Base-by-base conservation (phyloP, 2,113 vertebrate species). In the Oryzias javanicus region DNA sequence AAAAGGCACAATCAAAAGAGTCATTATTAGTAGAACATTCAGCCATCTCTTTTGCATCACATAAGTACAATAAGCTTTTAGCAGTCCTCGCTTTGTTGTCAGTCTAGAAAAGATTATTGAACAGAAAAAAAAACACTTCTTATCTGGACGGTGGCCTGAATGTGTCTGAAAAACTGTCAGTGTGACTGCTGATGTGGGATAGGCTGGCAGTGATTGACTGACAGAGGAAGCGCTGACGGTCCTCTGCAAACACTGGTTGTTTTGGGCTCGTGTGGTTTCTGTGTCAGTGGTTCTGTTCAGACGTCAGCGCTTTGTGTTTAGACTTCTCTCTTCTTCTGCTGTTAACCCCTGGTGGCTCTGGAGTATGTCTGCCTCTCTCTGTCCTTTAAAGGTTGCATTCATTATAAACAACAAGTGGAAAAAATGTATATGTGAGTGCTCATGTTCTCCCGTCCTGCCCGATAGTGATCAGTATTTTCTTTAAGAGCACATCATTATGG, bases 371-470 rank as follows among this genome's bases (percentile, higher is more conserved):
- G 51, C 76, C 67, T 54, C 58, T 74, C 58, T 72, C 69, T 84
- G 65, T 69, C 89, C 91, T 92, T 91, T 91, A 91, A 91, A 89
- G 89, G 89, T 85, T 78, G 67, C 53, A 59, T 62, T 82, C 70
- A 76, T 66, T 67, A 50, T 71, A 71, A 74, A 69, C 57, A 59
- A 77, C 41, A 6, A 2, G 49, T 27, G 49, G 55, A 68, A 73
- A 14, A 79, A 65, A 64, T 41, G 46, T 46, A 57, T 66, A 67
- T 15, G 74, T 63, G 61, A 80, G 70, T 57, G 49, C 65, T 7
- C 25, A 42, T 74, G 74, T 82, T 86, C 82, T 78, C 83, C 47
- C 71, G 71, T 61, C 14, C 16, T 64, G 42, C 55, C 69, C 24
- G 49, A 73, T 75, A 52, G 68, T 62, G 46, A 80, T 78, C 53